Conservation (phyloP, 2,888 invertebrate species). For the Brachyptera putata region DNA sequence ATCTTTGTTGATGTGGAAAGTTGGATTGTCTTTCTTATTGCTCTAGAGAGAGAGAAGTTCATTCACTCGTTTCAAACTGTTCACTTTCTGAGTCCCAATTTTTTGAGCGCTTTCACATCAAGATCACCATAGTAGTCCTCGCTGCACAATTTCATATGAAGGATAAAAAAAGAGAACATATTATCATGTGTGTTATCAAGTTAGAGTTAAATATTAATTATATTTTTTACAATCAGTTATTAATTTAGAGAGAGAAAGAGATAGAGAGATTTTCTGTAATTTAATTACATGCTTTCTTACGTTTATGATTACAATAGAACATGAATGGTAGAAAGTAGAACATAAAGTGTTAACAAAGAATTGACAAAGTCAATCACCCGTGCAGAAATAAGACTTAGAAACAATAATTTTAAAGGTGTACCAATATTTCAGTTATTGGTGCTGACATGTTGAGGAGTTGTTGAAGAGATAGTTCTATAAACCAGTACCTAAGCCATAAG, state of each 20-base stretch:
- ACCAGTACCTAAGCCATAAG: no score
- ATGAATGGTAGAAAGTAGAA: background rate
- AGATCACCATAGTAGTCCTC: slow-evolving; percentile 92
- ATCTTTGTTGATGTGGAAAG: background rate
- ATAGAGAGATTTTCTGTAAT: background rate
- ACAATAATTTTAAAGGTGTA: no score
- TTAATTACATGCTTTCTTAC: slow-evolving; percentile 12
- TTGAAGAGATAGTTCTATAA: no score
- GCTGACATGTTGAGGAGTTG: no score
- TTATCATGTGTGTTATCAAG: no score
- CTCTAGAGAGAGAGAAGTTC: slow-evolving; percentile 5
- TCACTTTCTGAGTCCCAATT: slow-evolving; percentile 64
- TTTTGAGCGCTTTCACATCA: slow-evolving; percentile 81
- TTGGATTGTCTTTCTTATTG: background rate
- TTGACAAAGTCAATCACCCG: slow-evolving; percentile 16
- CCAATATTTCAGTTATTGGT: no score
- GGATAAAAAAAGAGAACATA: slow-evolving; percentile 20
- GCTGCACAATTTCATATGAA: slow-evolving; percentile 49
- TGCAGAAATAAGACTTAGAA: slow-evolving; percentile 7
- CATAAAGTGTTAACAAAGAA: background rate
- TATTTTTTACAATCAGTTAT: background rate
- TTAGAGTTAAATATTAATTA: no score
- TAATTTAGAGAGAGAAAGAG: background rate
- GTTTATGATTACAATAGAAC: no score
- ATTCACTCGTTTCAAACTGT: slow-evolving; percentile 2